Evolutionary conservation across 2,797 vertebrate species (phyloP), one percentile per base, ranked within the genome.

Genomic region (Channa striata): DNA sequence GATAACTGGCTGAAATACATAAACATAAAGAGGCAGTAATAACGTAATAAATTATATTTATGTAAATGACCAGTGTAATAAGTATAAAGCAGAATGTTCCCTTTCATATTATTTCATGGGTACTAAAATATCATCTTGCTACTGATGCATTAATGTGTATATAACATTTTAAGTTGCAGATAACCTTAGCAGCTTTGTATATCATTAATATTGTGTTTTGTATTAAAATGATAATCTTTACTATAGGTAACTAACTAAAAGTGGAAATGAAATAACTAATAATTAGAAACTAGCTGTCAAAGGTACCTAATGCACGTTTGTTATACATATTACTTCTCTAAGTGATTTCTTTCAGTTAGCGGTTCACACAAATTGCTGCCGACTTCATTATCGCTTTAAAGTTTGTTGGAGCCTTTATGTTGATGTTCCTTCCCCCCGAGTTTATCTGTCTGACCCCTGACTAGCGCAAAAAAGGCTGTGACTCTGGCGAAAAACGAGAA

Each of bases 361-460:
- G 23, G 43, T 62, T 77, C 57, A 56, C 65, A 60, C 65, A 73
- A 42, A 73, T 71, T 68, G 73, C 69, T 74, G 48, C 67, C 68
- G 68, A 66, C 63, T 72, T 83, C 56, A 68, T 77, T 67, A 78
- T 49, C 60, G 72, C 79, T 74, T 74, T 66, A 63, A 68, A 69
- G 66, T 58, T 52, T 59, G 64, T 71, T 79, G 75, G 63, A 20
- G 62, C 39, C 72, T 64, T 82, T 54, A 21, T 69, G 73, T 57
- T 64, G 58, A 72, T 66, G 34, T 59, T 53, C 59, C 63, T 12
- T 30, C 71, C 52, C 66, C 37, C 72, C 54, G 36, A 73, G 68
- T 80, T 58, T 61, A 68, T 86, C 62, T 34, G 73, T 67, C 71
- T 11, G 25, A 53, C 66, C 56, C 14, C 8, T 6, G 10, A 71